Evolutionary conservation across 2,888 invertebrate species (phyloP).

Genomic region (Ochropleura plecta): DNA sequence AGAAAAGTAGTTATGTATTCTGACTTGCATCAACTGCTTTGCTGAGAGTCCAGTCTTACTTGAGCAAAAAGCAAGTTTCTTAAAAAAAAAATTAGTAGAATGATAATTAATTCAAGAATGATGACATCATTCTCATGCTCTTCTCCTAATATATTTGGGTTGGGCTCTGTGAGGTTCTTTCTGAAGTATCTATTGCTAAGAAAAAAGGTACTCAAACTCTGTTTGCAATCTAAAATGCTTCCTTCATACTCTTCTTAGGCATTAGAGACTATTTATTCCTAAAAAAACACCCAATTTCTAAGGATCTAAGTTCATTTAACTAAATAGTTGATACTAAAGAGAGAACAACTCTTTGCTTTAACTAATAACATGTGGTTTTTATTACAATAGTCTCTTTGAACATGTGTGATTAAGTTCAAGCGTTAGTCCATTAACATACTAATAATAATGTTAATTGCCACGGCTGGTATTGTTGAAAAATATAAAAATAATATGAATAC

Average conservation of each 20-base stretch:
- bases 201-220: neutral
- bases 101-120: neutral
- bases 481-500: neutral
- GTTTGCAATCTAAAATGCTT: conserved; percentile 4
- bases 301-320: neutral
- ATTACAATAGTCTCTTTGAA: neutral
- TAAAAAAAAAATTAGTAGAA: too few species aligned
- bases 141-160: neutral
- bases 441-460: conserved; percentile 24
- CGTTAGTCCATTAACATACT: conserved; percentile 21
- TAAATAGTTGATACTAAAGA: neutral
- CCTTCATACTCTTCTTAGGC: neutral
- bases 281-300: neutral
- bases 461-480: conserved; percentile 13
- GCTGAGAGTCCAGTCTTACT: neutral
- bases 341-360: neutral
- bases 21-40: neutral
- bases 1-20: neutral
- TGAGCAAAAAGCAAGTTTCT: neutral
- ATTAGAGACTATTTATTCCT: neutral
- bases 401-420: conserved; percentile 19
- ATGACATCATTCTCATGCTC: neutral
- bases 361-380: neutral
- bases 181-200: neutral
- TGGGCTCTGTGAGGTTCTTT: neutral